phyloP scores from a whole-genome alignment of 2,797 vertebrate genomes.

The Malurus leucopterus region DNA sequence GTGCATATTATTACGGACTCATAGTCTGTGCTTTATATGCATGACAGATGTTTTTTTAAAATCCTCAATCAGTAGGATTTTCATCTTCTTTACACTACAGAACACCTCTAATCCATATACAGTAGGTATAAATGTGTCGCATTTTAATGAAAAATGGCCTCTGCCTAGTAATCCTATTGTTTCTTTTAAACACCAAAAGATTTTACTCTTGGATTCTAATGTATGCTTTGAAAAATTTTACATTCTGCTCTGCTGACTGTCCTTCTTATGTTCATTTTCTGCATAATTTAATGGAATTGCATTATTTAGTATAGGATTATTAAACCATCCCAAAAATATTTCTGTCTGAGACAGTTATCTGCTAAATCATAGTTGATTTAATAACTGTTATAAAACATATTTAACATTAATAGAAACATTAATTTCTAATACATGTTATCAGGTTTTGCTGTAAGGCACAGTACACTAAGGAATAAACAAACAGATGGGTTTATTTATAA shows the following conservation, averaged over 20 bases:
- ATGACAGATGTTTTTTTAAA: neutral
- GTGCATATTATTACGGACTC: neutral
- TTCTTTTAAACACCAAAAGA: neutral
- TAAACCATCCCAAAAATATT: neutral
- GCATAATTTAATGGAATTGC: neutral
- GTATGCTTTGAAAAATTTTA: neutral
- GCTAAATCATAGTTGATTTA: neutral
- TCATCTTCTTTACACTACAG: neutral
- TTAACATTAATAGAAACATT: neutral
- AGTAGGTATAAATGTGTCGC: neutral
- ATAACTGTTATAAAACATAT: neutral
- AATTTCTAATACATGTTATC: neutral
- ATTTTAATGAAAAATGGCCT: neutral
- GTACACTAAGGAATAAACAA: neutral
- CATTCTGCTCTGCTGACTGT: neutral
- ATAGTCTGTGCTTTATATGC: neutral
- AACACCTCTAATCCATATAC: neutral
- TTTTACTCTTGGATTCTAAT: neutral
- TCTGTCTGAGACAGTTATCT: neutral
- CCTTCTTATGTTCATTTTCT: neutral
- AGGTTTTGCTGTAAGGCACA: neutral
- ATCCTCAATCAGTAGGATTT: neutral
- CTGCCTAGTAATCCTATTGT: neutral
- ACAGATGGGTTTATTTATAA: neutral
- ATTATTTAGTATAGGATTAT: neutral